A percentile compares a stretch with the other conserved stretches of the same genome.
Evolutionary conservation across 2,888 invertebrate species (phyloP).

Genomic region (Azorinus chamasolen): DNA sequence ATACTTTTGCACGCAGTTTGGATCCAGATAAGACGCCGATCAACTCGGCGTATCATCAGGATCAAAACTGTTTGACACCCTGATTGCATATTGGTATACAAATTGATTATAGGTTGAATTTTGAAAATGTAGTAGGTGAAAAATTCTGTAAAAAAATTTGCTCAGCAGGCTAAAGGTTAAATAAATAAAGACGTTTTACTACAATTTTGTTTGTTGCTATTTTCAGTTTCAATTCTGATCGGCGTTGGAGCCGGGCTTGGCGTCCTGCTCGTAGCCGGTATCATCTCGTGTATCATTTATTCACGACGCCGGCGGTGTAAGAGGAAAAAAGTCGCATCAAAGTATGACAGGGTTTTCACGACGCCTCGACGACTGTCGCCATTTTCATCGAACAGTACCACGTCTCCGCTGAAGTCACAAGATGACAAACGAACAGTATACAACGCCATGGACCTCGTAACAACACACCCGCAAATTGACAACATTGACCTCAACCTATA

Average conservation of each 20-base stretch:
- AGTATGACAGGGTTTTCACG: constrained; percentile 50
- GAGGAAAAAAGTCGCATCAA: constrained; percentile 20
- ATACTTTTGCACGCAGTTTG: too few species aligned
- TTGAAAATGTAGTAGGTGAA: too few species aligned
- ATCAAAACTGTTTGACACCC: too few species aligned
- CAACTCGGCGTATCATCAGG: too few species aligned
- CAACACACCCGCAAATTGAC: constrained; percentile 32
- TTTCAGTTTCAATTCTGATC: constrained; percentile 31
- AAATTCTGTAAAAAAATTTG: too few species aligned
- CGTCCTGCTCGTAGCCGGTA: constrained; percentile 12
- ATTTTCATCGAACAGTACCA: constrained; percentile 31
- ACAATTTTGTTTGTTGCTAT: too few species aligned
- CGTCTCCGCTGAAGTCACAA: constrained; percentile 35
- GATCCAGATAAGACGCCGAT: too few species aligned
- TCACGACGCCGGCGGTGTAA: constrained; percentile 18
- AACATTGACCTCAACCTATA: constrained; percentile 21
- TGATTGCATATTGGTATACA: too few species aligned
- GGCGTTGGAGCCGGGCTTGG: constrained; percentile 14
- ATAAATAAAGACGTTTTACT: too few species aligned
- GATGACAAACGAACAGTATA: constrained; percentile 10
- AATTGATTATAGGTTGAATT: too few species aligned
- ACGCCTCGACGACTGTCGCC: constrained; percentile 34
- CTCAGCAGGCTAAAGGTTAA: too few species aligned
- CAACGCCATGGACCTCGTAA: constrained; percentile 34
- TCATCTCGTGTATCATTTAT: constrained; percentile 16